phyloP scores from a whole-genome alignment of 2,797 vertebrate species.

The Anniella stebbinsi region DNA sequence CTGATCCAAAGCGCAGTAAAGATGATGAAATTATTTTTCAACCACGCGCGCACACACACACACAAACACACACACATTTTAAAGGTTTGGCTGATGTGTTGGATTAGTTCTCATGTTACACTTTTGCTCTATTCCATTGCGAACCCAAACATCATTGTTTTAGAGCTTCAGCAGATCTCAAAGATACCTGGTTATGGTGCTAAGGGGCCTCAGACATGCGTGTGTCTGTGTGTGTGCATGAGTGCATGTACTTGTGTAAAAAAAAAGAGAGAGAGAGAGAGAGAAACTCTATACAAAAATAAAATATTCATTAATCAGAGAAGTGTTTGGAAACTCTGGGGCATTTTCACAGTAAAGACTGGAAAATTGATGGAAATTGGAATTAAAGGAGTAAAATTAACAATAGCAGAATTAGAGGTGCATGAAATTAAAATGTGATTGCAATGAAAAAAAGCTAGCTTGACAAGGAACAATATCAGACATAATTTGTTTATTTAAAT shows the following conservation, averaged over 20 bases:
- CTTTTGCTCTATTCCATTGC: rapidly evolving
- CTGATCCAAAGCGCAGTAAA: rapidly evolving
- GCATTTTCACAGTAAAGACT: conserved; percentile 65
- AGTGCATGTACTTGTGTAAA: not conserved
- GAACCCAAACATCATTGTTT: conserved; percentile 21
- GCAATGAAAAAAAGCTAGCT: conserved; percentile 67
- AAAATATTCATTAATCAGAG: conserved; percentile 34
- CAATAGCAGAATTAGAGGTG: conserved; percentile 80
- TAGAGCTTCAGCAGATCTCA: not conserved
- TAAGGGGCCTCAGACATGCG: not conserved
- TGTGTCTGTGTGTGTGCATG: not conserved
- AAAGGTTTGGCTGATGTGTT: not conserved
- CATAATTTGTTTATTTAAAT: conserved; percentile 57
- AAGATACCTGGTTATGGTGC: not conserved
- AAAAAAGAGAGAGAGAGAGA: not conserved
- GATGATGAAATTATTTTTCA: not conserved
- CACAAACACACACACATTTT: not conserved
- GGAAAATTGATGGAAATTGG: conserved; percentile 68
- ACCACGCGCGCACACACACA: too few relatives aligned
- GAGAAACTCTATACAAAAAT: not conserved
- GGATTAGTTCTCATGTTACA: rapidly evolving
- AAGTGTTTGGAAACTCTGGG: conserved; percentile 38
- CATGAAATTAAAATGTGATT: conserved; percentile 81
- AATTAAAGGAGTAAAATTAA: conserved; percentile 77
- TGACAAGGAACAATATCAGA: conserved; percentile 49